These are phyloP conservation scores for Premnoplex brunnescens DNA, from an alignment of 2,797 vertebrate species.

Conservation along the genomic window DNA sequence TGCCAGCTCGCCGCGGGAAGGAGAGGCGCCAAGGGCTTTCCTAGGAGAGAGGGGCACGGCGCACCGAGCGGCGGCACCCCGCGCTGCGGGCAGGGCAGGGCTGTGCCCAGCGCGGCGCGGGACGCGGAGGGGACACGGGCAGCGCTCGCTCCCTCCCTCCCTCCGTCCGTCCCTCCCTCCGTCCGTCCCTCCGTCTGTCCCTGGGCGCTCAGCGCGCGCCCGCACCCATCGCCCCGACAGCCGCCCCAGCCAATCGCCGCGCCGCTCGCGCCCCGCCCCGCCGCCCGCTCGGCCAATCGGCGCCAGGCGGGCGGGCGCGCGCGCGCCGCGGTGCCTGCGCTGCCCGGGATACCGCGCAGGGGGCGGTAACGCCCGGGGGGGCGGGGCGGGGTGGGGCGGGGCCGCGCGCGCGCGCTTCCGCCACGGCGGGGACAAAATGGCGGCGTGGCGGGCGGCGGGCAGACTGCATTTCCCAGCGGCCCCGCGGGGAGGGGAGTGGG, in stretches of 20 bases:
- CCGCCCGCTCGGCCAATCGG: neutral
- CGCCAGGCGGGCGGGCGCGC: neutral
- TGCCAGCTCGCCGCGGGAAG: neutral
- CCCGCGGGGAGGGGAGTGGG: neutral
- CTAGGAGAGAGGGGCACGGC: neutral
- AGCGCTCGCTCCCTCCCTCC: neutral
- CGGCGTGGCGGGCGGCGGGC: fast-evolving
- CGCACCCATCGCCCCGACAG: conserved; percentile 45
- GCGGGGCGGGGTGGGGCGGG: too few species aligned
- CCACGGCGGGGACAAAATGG: neutral
- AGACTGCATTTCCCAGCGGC: neutral
- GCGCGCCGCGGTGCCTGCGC: neutral
- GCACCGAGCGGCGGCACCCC: neutral
- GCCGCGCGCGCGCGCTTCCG: neutral
- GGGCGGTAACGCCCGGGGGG: too few species aligned
- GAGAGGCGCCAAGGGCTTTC: neutral
- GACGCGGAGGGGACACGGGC: neutral
- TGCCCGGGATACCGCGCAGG: conserved; percentile 25
- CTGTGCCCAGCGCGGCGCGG: neutral
- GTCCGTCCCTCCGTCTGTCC: too few species aligned
- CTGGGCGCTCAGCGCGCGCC: neutral
- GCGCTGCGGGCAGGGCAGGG: neutral
- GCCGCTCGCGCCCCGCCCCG: neutral
- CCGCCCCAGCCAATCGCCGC: neutral
- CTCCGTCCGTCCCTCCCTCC: too few species aligned